Conservation (phyloP, 2,797 vertebrate genomes). For the Syndactyla subalaris region DNA sequence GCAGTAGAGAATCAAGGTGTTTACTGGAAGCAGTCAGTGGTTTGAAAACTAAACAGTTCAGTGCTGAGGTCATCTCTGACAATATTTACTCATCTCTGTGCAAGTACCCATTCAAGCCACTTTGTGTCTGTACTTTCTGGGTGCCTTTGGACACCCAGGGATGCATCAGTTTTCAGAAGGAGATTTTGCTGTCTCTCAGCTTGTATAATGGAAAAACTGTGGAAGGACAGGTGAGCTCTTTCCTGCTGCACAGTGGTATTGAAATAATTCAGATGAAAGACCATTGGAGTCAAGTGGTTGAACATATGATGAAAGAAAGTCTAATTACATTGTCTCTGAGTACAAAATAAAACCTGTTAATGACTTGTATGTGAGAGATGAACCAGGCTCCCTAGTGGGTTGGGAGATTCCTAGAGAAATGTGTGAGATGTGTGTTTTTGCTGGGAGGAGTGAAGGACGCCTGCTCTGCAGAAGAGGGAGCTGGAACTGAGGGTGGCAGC, state of each 20-base stretch:
- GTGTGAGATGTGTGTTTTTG: background rate
- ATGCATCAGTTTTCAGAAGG: background rate
- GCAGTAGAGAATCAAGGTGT: background rate
- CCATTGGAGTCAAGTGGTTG: background rate
- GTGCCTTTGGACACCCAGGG: background rate
- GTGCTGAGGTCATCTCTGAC: background rate
- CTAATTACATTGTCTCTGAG: background rate
- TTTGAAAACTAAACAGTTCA: background rate
- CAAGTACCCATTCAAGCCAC: rapidly evolving
- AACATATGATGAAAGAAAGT: background rate
- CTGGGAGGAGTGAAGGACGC: rapidly evolving
- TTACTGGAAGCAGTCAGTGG: background rate
- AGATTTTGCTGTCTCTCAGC: background rate
- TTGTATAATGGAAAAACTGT: background rate
- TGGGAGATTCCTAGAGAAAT: background rate
- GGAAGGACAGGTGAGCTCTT: background rate
- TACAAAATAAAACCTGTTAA: background rate
- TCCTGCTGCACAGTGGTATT: background rate
- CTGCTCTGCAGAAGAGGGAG: background rate
- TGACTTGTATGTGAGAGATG: background rate
- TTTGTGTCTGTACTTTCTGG: background rate
- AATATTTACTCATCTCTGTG: background rate
- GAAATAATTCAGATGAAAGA: background rate
- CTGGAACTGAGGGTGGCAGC: background rate
- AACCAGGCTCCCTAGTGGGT: background rate